Evolutionary conservation across 1,140 invertebrate species (phyloP).

Genomic region (Cydia pomonella): DNA sequence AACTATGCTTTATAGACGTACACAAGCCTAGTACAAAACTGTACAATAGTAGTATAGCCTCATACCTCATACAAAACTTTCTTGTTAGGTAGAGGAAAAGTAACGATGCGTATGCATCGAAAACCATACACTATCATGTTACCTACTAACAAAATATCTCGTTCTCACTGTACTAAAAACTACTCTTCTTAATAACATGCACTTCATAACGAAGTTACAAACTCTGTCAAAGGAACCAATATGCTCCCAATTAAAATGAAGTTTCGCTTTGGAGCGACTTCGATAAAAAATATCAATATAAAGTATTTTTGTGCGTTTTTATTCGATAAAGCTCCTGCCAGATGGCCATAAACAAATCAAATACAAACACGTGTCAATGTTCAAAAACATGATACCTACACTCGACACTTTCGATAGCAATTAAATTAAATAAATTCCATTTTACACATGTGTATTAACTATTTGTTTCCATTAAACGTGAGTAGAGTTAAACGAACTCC

Average conservation of each 20-base stretch:
- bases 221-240: conserved; percentile 1
- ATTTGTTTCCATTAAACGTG: background rate
- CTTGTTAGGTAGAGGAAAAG: too few relatives aligned
- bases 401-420: background rate
- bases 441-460: background rate
- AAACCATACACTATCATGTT: too few relatives aligned
- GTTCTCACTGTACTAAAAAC: background rate
- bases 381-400: background rate
- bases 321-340: background rate
- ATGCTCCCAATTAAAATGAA: background rate
- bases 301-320: background rate
- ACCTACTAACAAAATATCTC: too few relatives aligned
- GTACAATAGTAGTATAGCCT: too few relatives aligned
- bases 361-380: background rate
- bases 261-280: background rate
- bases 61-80: too few relatives aligned
- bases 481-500: background rate
- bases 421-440: background rate
- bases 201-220: background rate
- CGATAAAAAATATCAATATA: background rate
- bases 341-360: background rate
- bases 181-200: background rate
- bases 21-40: too few relatives aligned
- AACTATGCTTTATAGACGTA: too few relatives aligned
- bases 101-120: too few relatives aligned